phyloP scores from a whole-genome alignment of 2,888 invertebrate species.

The Galerucella pusilla region DNA sequence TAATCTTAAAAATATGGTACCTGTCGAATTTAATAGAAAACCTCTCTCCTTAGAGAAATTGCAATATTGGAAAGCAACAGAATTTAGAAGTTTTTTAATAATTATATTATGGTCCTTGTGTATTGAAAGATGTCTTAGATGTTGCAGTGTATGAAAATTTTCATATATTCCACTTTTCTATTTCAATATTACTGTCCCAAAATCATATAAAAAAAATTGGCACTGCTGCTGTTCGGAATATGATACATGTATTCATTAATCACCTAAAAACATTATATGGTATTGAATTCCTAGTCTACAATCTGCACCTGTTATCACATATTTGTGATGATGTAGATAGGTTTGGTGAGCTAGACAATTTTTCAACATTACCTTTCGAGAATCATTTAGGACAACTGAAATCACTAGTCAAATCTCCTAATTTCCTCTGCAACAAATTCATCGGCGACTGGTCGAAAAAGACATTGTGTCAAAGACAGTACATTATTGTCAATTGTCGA shows the following conservation, averaged over 20 bases:
- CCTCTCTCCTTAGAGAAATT: constrained; percentile 12
- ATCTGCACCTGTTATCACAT: neutral
- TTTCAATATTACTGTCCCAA: constrained; percentile 8
- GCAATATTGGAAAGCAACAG: constrained; percentile 27
- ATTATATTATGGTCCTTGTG: constrained; percentile 29
- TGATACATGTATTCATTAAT: neutral
- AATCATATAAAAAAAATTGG: neutral
- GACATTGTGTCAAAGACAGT: neutral
- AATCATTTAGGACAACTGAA: neutral
- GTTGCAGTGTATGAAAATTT: constrained; percentile 31
- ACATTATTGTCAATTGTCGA: neutral
- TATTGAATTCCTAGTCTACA: neutral
- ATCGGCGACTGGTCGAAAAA: neutral
- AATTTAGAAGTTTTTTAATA: constrained; percentile 31
- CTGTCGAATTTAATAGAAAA: constrained; percentile 35
- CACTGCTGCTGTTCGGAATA: neutral
- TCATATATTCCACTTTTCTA: constrained; percentile 10
- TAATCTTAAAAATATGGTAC: constrained; percentile 24
- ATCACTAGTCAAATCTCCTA: neutral
- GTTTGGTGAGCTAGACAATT: neutral
- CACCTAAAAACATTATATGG: neutral
- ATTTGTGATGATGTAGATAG: neutral
- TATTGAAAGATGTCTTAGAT: constrained; percentile 16
- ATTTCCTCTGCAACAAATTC: neutral
- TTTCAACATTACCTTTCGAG: neutral